These are phyloP conservation scores for Pogonocichla stellata DNA, from an alignment of 2,113 vertebrate genomes.

Conservation along the genomic window DNA sequence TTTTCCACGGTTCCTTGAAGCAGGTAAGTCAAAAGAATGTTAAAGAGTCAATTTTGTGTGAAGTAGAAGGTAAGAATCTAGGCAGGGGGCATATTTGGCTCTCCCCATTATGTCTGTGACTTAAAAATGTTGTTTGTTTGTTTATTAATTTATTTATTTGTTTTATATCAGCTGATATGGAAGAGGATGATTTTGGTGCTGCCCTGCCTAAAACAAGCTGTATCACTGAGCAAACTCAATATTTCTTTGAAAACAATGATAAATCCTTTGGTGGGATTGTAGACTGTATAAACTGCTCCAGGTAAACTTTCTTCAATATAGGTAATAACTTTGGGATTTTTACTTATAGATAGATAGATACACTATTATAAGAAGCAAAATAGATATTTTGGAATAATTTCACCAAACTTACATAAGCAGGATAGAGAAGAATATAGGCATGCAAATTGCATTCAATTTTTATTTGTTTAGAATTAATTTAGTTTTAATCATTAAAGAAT, in stretches of 20 bases:
- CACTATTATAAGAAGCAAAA: not conserved
- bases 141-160: not conserved
- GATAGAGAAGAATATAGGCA: not conserved
- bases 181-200: conserved; percentile 88
- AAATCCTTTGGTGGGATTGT: conserved; percentile 88
- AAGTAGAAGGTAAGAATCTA: conserved; percentile 29
- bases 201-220: conserved; percentile 94
- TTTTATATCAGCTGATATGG: conserved; percentile 80
- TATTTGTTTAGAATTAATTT: not conserved
- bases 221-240: conserved; percentile 97
- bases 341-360: not conserved
- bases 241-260: conserved; percentile 94
- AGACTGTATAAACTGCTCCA: conserved; percentile 97
- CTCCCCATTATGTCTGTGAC: not conserved
- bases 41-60: conserved; percentile 13
- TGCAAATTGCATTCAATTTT: not conserved
- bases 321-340: not conserved
- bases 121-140: not conserved
- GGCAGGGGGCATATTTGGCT: not conserved
- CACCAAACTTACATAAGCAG: not conserved
- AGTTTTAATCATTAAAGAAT: not conserved
- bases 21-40: conserved; percentile 79
- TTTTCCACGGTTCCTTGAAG: conserved; percentile 85
- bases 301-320: conserved; percentile 72
- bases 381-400: not conserved